Conservation (phyloP, 2,797 vertebrate species). For the Prunella strophiata region DNA sequence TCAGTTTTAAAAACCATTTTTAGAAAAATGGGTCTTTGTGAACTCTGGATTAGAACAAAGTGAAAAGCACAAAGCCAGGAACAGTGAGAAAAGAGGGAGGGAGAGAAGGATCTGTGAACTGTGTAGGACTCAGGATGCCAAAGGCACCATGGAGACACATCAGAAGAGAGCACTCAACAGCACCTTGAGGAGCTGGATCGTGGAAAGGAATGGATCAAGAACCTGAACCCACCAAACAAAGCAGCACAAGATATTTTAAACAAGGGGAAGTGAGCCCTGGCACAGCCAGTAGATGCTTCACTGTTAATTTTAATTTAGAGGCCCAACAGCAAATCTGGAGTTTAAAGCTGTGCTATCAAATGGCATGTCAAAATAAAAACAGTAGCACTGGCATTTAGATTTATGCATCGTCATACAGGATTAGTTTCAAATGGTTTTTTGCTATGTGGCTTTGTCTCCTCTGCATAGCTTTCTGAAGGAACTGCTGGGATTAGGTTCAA, state of each 20-base stretch:
- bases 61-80: not conserved
- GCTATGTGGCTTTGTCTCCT: not conserved
- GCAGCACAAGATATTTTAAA: not conserved
- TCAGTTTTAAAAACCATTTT: not conserved
- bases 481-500: not conserved
- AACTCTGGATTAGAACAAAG: not conserved
- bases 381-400: not conserved
- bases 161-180: accelerated
- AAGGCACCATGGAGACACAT: not conserved
- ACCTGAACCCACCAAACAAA: not conserved
- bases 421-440: not conserved
- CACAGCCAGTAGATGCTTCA: not conserved
- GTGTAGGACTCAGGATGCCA: not conserved
- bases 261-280: not conserved
- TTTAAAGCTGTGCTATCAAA: not conserved
- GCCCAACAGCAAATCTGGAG: not conserved
- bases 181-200: no score
- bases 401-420: not conserved
- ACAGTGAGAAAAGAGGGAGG: not conserved
- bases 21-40: not conserved
- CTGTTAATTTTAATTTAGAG: not conserved
- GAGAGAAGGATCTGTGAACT: not conserved
- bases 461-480: not conserved
- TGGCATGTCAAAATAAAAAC: not conserved
- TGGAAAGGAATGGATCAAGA: not conserved